These are phyloP conservation scores for Palythoa caribaeorum DNA, from an alignment of 92 coral and sea anemone species.

Conservation along the genomic window DNA sequence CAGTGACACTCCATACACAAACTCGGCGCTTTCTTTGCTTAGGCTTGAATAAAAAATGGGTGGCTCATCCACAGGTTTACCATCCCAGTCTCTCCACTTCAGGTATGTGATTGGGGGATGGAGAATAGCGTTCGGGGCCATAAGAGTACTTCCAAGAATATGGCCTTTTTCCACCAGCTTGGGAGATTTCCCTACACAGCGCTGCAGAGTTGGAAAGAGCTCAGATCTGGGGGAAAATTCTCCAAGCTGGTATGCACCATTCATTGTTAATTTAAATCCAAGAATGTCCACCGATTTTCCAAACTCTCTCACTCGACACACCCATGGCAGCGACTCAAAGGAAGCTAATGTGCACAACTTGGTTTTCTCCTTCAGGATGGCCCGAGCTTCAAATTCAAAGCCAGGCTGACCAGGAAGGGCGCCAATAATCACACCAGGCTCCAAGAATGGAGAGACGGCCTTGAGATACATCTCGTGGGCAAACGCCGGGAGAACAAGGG, in stretches of 20 bases:
- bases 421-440: slow-evolving; percentile 71
- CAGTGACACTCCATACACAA: slow-evolving; percentile 20
- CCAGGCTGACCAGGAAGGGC: slow-evolving; percentile 79
- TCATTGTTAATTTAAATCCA: slow-evolving; percentile 60
- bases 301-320: slow-evolving; percentile 67
- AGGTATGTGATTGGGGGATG: slow-evolving; percentile 65
- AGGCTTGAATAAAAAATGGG: slow-evolving; percentile 72
- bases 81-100: slow-evolving; percentile 75
- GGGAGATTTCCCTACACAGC: slow-evolving; percentile 55
- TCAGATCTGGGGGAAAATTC: slow-evolving; percentile 60
- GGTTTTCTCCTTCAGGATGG: slow-evolving; percentile 63
- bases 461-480: slow-evolving; percentile 71
- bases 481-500: slow-evolving; percentile 75
- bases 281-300: slow-evolving; percentile 67
- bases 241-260: slow-evolving; percentile 65
- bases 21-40: slow-evolving; percentile 50
- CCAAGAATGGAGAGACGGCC: slow-evolving; percentile 64
- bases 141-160: slow-evolving; percentile 58
- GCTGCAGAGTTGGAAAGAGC: slow-evolving; percentile 56
- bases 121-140: slow-evolving; percentile 59
- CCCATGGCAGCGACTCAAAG: slow-evolving; percentile 82
- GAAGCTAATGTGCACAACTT: slow-evolving; percentile 56
- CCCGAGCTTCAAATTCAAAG: slow-evolving; percentile 70
- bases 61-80: slow-evolving; percentile 58
- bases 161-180: slow-evolving; percentile 57